phyloP scores from a whole-genome alignment of 2,888 invertebrate genomes.

The Pristionchus japonicus region DNA sequence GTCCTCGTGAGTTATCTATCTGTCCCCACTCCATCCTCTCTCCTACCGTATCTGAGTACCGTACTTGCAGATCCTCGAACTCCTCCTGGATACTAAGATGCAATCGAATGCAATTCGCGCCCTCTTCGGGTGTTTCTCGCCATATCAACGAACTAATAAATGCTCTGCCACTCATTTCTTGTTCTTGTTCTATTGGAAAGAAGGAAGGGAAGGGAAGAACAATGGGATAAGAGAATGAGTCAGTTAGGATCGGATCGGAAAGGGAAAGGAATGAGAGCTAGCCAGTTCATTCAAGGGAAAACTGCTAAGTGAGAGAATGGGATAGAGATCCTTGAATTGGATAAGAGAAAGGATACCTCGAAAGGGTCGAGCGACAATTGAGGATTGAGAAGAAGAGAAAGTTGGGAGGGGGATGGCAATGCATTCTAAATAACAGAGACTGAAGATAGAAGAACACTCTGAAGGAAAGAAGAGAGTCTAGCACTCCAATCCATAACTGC shows the following conservation, averaged over 20 bases:
- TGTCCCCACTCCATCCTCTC: not conserved
- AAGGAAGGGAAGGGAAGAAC: not conserved
- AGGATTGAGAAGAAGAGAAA: not conserved
- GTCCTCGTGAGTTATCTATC: conserved; percentile 59
- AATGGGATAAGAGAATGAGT: conserved; percentile 14
- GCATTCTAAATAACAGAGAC: conserved; percentile 34
- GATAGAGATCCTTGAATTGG: conserved; percentile 20
- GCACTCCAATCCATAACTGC: not conserved
- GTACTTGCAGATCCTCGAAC: conserved; percentile 61
- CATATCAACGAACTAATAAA: conserved; percentile 46
- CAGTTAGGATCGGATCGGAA: conserved; percentile 37
- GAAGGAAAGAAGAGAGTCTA: not conserved
- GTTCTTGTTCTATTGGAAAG: not conserved
- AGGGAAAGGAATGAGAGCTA: conserved; percentile 45
- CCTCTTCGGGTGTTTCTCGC: conserved; percentile 33
- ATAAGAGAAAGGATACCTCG: conserved; percentile 31
- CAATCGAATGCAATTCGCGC: conserved; percentile 11
- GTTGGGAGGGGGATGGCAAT: conserved; percentile 5
- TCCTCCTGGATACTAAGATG: conserved; percentile 66
- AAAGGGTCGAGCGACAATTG: not conserved
- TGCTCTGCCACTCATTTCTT: not conserved
- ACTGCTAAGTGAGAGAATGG: conserved; percentile 24
- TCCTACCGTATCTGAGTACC: not conserved
- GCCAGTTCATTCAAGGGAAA: conserved; percentile 34
- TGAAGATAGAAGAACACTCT: conserved; percentile 35